Percentiles rank a stretch among this genome's conserved stretches.
phyloP scores from a whole-genome alignment of 2,113 vertebrate genomes.

The Grantiella picta region DNA sequence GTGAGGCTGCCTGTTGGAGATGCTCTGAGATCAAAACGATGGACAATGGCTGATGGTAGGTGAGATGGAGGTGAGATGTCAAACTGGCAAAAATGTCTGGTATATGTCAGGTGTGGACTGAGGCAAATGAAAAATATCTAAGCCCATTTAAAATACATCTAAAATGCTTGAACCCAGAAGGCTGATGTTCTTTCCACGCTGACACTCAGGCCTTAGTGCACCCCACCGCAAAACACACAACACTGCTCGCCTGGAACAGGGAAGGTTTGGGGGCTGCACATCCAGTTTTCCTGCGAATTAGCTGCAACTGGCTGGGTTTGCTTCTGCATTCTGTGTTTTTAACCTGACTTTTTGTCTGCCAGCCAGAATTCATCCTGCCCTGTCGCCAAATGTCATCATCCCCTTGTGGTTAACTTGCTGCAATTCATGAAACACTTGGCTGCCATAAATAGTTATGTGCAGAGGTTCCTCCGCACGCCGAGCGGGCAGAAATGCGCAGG shows the following conservation, averaged over 20 bases:
- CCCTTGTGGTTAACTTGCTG: constrained; percentile 63
- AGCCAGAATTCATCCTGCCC: constrained; percentile 12
- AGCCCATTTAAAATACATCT: background rate
- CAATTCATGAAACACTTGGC: constrained; percentile 67
- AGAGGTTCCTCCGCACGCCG: background rate
- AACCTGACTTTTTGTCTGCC: constrained; percentile 13
- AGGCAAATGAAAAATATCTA: background rate
- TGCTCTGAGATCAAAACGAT: background rate
- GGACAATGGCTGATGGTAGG: background rate
- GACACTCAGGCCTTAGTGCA: background rate
- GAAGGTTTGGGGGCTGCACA: background rate
- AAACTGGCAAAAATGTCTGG: background rate
- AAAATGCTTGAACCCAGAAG: background rate
- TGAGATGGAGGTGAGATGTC: background rate
- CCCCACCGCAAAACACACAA: background rate
- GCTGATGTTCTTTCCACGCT: background rate
- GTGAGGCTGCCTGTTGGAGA: background rate
- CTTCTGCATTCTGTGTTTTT: constrained; percentile 40
- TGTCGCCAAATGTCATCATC: constrained; percentile 65
- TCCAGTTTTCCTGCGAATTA: background rate
- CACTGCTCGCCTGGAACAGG: fast-evolving
- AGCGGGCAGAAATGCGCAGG: constrained; percentile 7
- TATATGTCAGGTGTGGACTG: background rate
- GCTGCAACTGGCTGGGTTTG: background rate
- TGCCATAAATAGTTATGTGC: constrained; percentile 66